These are phyloP conservation scores for Ctenodactylus gundi DNA, from an alignment of 2,113 vertebrate species.

Conservation along the genomic window DNA sequence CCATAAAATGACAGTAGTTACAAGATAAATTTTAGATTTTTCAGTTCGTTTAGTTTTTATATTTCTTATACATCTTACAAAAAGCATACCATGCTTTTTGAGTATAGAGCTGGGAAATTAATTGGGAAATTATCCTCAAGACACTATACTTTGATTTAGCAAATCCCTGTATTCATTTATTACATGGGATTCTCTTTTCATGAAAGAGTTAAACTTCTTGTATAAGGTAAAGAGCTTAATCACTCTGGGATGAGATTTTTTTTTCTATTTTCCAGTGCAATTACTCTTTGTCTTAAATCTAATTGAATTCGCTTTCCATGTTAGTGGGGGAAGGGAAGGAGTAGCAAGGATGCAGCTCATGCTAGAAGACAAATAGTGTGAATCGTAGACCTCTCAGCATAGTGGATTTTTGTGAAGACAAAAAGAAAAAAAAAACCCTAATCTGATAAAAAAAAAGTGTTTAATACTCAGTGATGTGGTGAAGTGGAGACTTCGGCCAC, in stretches of 20 bases:
- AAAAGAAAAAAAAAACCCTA: conserved; percentile 2
- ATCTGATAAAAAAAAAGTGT: conserved; percentile 45
- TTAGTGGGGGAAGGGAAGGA: conserved; percentile 58
- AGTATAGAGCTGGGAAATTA: background rate
- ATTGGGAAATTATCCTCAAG: conserved; percentile 6
- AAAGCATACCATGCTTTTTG: background rate
- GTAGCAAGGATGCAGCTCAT: conserved; percentile 11
- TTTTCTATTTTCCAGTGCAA: conserved; percentile 75
- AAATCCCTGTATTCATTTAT: conserved; percentile 51
- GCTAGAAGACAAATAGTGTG: conserved; percentile 61
- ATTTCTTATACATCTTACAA: background rate
- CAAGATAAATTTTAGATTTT: background rate
- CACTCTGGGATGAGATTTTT: conserved; percentile 76
- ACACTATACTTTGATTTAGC: conserved; percentile 19
- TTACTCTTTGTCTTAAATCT: conserved; percentile 79
- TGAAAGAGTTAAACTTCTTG: conserved; percentile 66
- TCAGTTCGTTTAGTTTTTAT: background rate
- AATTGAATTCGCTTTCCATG: conserved; percentile 77
- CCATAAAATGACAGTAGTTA: background rate
- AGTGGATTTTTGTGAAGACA: conserved; percentile 34
- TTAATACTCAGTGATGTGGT: background rate
- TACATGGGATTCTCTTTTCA: conserved; percentile 27
- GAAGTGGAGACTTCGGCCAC: background rate
- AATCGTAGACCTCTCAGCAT: conserved; percentile 14
- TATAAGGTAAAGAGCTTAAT: conserved; percentile 72